These are phyloP conservation scores for Trachops cirrhosus DNA, from an alignment of 2,797 vertebrate genomes.

Conservation along the genomic window DNA sequence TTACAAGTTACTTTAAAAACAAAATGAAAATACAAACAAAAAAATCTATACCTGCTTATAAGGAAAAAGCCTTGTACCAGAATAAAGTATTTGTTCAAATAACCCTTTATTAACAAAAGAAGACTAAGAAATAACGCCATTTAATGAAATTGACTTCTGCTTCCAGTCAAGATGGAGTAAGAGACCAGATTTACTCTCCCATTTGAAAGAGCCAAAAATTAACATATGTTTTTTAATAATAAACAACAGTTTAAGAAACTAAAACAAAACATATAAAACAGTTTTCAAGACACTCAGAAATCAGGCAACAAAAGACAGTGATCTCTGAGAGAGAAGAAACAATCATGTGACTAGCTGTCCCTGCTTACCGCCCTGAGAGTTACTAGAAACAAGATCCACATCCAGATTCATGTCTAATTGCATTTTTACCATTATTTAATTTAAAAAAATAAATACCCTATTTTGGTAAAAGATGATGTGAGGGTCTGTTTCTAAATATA, in stretches of 20 bases:
- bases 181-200: background rate
- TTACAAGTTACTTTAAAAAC: slow-evolving; percentile 23
- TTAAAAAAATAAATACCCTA: background rate
- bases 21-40: slow-evolving; percentile 9
- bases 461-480: slow-evolving; percentile 12
- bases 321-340: background rate
- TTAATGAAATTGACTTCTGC: slow-evolving; percentile 24
- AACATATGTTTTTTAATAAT: background rate
- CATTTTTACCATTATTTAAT: background rate
- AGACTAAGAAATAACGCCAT: background rate
- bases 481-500: background rate
- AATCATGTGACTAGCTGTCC: background rate
- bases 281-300: slow-evolving; percentile 34
- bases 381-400: background rate
- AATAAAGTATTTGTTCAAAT: background rate
- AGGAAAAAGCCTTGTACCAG: background rate
- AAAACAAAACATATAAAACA: slow-evolving; percentile 6
- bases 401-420: background rate
- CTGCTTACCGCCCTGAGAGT: background rate
- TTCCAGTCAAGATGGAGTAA: slow-evolving; percentile 21
- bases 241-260: slow-evolving; percentile 21
- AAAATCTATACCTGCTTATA: background rate
- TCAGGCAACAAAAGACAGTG: background rate
- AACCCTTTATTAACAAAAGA: slow-evolving; percentile 20
- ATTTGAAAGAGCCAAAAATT: slow-evolving; percentile 10